phyloP scores from a whole-genome alignment of 2,888 invertebrate genomes.

The Nomada flava region DNA sequence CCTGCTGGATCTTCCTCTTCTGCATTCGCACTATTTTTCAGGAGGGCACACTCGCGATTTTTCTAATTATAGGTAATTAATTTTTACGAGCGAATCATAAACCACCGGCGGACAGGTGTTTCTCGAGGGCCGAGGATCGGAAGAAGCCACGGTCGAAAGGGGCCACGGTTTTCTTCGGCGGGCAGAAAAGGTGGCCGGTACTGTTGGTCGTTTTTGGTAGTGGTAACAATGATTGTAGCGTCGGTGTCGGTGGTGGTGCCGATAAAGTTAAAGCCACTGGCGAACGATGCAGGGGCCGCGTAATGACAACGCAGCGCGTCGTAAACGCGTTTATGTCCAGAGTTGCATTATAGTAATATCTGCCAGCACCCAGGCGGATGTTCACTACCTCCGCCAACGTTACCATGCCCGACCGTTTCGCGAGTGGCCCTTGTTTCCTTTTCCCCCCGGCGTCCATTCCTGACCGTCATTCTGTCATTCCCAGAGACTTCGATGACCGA shows the following conservation, averaged over 20 bases:
- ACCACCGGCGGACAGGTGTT: slow-evolving; percentile 79
- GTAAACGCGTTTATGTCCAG: slow-evolving; percentile 84
- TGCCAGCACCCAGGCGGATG: slow-evolving; percentile 77
- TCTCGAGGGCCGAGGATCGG: slow-evolving; percentile 51
- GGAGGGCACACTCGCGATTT: slow-evolving; percentile 62
- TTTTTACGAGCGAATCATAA: slow-evolving; percentile 79
- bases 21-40: not conserved
- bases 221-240: slow-evolving; percentile 63
- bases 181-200: slow-evolving; percentile 30
- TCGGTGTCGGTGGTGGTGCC: slow-evolving; percentile 76
- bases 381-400: slow-evolving; percentile 74
- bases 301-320: slow-evolving; percentile 84
- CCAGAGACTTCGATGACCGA: slow-evolving; percentile 48
- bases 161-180: slow-evolving; percentile 38
- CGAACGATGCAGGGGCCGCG: slow-evolving; percentile 82
- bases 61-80: slow-evolving; percentile 80
- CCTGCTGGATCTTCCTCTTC: not conserved
- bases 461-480: slow-evolving; percentile 43
- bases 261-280: slow-evolving; percentile 83
- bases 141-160: slow-evolving; percentile 17
- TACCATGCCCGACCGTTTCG: slow-evolving; percentile 56
- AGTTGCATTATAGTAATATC: slow-evolving; percentile 84
- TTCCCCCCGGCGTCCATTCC: slow-evolving; percentile 25
- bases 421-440: slow-evolving; percentile 54
- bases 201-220: slow-evolving; percentile 56